Conservation (phyloP, 2,113 vertebrate genomes). For the Ivindomyrus marchei region DNA sequence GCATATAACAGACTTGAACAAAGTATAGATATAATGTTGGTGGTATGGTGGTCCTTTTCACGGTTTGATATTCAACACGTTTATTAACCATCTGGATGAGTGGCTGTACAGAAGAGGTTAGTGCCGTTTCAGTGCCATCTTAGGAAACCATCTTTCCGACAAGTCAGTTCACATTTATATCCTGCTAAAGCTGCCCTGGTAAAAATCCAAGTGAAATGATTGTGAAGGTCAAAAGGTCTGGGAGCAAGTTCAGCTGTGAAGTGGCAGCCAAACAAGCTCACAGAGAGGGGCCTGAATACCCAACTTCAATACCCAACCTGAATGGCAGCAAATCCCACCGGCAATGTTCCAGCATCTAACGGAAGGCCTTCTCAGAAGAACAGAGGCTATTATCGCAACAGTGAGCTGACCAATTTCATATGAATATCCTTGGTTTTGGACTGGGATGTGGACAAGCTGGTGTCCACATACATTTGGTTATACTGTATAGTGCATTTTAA, state of each 20-base stretch:
- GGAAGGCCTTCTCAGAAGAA: not conserved
- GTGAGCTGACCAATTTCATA: not conserved
- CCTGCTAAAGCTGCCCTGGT: too few species aligned
- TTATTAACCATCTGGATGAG: too few species aligned
- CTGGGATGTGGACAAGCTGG: not conserved
- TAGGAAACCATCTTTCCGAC: too few species aligned
- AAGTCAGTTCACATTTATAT: too few species aligned
- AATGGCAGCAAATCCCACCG: not conserved
- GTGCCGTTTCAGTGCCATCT: too few species aligned
- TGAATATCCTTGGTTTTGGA: not conserved
- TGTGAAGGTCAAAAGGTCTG: too few species aligned
- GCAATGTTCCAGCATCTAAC: not conserved
- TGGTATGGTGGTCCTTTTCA: too few species aligned
- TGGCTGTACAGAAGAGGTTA: too few species aligned
- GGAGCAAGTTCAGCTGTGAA: not conserved
- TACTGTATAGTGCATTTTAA: not conserved
- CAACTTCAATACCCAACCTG: not conserved
- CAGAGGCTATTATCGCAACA: not conserved
- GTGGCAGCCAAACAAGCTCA: not conserved
- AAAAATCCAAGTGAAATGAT: too few species aligned
- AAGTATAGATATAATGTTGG: too few species aligned
- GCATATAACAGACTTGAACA: too few species aligned
- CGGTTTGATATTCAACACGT: too few species aligned
- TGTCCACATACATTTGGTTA: not conserved
- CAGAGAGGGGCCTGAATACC: not conserved